Percentiles rank a stretch among this genome's conserved stretches.
Evolutionary conservation across 2,888 invertebrate genomes (phyloP).

Genomic region (Eristalis intricaria): DNA sequence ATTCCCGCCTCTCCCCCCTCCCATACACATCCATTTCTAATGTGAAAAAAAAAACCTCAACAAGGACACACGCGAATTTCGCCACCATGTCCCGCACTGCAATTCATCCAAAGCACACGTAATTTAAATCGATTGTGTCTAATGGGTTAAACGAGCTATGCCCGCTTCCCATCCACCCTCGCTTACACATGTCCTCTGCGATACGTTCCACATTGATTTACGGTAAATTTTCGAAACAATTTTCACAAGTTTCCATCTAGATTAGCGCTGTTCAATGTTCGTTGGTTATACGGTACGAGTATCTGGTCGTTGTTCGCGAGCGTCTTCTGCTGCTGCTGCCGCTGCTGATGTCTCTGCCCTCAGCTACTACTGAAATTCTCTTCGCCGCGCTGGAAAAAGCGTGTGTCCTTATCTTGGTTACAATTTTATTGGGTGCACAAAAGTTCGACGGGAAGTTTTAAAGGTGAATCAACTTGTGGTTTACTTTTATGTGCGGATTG

Average conservation of each 20-base stretch:
- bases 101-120: neutral
- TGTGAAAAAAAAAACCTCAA: neutral
- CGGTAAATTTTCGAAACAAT: slow-evolving; percentile 51
- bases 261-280: neutral
- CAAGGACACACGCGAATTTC: neutral
- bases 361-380: no score
- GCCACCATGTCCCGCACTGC: neutral
- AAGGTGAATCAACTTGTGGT: slow-evolving; percentile 42
- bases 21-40: neutral
- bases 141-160: neutral
- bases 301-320: neutral
- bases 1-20: neutral
- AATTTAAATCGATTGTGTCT: neutral
- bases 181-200: neutral
- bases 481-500: slow-evolving; percentile 8
- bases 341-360: neutral
- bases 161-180: neutral
- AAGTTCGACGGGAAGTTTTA: slow-evolving; percentile 43
- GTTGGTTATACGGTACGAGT: neutral
- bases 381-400: neutral
- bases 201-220: slow-evolving; percentile 33
- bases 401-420: slow-evolving; percentile 39
- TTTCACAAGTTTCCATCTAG: slow-evolving; percentile 42
- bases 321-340: neutral
- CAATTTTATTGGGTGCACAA: slow-evolving; percentile 50